These are phyloP conservation scores for Ia io DNA, from an alignment of 2,113 vertebrate genomes.

Conservation along the genomic window DNA sequence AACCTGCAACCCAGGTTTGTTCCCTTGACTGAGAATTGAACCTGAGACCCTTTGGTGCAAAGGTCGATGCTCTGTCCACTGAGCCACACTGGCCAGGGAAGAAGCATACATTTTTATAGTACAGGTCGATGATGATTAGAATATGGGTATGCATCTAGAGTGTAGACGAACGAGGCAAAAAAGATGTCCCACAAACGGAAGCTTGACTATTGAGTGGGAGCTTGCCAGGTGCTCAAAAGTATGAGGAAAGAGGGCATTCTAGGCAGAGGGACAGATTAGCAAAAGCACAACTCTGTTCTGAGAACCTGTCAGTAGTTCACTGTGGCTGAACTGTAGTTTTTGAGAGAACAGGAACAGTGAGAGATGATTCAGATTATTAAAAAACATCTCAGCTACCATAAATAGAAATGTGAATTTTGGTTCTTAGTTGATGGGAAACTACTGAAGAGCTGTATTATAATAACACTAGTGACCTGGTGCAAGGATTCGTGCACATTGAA, in stretches of 20 bases:
- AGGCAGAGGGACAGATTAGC: neutral
- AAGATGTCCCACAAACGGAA: neutral
- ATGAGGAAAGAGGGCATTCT: neutral
- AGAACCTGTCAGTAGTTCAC: neutral
- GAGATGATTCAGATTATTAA: neutral
- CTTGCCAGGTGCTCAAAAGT: neutral
- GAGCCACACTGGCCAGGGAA: no score
- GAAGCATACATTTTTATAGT: neutral
- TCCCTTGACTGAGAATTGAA: no score
- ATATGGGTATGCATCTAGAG: neutral
- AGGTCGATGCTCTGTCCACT: no score
- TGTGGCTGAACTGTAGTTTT: neutral
- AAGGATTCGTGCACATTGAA: no score
- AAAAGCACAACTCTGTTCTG: neutral
- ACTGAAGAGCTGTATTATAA: neutral
- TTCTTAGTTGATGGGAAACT: neutral
- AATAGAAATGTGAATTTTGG: neutral
- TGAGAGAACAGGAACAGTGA: neutral
- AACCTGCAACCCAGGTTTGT: no score
- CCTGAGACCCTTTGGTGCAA: no score
- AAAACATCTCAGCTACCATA: neutral
- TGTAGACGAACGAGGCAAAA: neutral
- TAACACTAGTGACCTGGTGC: neutral
- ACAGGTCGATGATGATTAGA: neutral
- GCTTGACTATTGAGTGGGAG: neutral